phyloP scores from a whole-genome alignment of 2,888 invertebrate genomes.

The Melikaiella ostensackeni region DNA sequence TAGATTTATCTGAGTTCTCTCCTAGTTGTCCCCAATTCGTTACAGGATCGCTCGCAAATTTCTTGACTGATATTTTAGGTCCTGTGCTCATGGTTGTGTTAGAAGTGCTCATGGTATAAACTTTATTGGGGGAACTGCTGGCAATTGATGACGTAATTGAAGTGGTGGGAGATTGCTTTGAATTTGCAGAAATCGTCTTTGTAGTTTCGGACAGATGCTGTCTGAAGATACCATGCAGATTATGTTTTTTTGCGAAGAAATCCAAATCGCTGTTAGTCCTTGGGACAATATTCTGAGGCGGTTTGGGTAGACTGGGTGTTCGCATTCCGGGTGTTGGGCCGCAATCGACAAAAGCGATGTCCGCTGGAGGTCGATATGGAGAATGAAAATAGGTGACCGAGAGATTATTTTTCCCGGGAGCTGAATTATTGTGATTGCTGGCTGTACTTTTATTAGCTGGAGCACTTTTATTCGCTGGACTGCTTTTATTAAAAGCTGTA shows the following conservation, averaged over 20 bases:
- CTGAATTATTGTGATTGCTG: neutral
- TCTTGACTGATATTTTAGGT: slow-evolving; percentile 59
- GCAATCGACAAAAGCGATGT: slow-evolving; percentile 67
- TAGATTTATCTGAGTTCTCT: neutral
- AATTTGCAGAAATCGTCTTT: neutral
- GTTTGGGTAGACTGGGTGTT: neutral
- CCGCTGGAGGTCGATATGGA: slow-evolving; percentile 45
- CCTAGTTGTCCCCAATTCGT: slow-evolving; percentile 42
- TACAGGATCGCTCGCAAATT: slow-evolving; percentile 56
- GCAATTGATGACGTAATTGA: neutral
- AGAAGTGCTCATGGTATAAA: slow-evolving; percentile 21
- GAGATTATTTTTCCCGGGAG: neutral
- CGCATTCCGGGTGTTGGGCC: slow-evolving; percentile 55
- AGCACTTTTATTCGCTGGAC: neutral
- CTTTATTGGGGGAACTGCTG: neutral
- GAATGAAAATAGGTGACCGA: slow-evolving; percentile 9
- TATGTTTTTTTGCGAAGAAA: neutral
- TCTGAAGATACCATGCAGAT: neutral
- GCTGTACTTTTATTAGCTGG: slow-evolving; percentile 15
- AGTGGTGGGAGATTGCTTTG: neutral
- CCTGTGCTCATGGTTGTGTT: slow-evolving; percentile 32
- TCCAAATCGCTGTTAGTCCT: neutral
- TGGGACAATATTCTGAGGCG: neutral
- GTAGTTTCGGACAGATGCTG: neutral
- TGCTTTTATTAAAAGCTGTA: neutral